Evolutionary conservation across 1,140 invertebrate genomes (phyloP), one percentile per base, ranked within the genome.

Genomic region (Pseudachorutes palmiensis): DNA sequence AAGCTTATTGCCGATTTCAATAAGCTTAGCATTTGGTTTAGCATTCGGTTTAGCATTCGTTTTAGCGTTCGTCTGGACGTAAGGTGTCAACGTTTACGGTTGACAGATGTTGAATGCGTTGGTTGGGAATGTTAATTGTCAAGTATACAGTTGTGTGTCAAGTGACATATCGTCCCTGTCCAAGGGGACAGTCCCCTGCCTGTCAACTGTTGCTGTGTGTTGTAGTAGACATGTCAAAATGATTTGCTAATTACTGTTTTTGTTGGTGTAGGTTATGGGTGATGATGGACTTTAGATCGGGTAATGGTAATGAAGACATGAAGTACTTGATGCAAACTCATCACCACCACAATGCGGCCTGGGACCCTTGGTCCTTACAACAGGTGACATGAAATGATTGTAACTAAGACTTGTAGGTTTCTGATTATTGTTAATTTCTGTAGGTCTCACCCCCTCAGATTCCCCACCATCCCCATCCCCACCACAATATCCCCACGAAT

Each of bases 271-370:
- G 51, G 51, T 55, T 55, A 55, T 55, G 51, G 51, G 51, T 55
- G 24, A 55, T 55, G 63, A 57, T 65, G 63, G 63, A 65, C 41
- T 65, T 65, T 65, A 65, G 63, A 57, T 5, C 63, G 63, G 49
- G 63, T 12, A 49, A 49, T 36, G 49, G 45, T 65, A 48, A 41
- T 41, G 61, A 41, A 32, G 61, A 63, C 32, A 63, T 63, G 61
- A 63, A 63, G 61, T 63, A 63, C 41, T 48, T 63, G 29, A 63
- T 63, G 61, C 61, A 63, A 63, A 26, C 61, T 31, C 65, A 66
- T 26, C 64, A 58, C 48, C 64, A 65, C n/a, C 64, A 64, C 19
- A 32, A 65, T 24, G 28, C 16, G 14, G 16, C 59, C 28, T 61
- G 59, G 59, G 59, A 61, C 32, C 59, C 59, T 31, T 61, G 59